A percentile compares a stretch with the other conserved stretches of the same genome.
Conservation (phyloP, 2,888 invertebrate species). For the Mythimna impura region DNA sequence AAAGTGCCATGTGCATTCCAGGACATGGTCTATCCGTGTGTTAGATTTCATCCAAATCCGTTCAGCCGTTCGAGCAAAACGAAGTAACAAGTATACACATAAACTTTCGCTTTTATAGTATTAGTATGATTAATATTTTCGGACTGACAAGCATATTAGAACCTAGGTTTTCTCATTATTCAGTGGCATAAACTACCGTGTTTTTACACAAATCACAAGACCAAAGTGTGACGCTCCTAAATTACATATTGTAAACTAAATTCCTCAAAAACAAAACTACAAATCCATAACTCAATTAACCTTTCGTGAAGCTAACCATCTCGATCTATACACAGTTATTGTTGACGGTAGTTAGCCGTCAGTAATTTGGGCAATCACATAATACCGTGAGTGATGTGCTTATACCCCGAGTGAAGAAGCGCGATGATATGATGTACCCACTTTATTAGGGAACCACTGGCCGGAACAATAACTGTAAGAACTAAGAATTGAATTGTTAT, state of each 20-base stretch:
- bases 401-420: slow-evolving; percentile 30
- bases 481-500: slow-evolving; percentile 59
- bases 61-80: no score
- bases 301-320: slow-evolving; percentile 29
- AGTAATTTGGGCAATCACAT: slow-evolving; percentile 74
- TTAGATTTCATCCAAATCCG: no score
- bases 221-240: neutral
- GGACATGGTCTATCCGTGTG: no score
- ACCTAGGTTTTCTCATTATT: neutral
- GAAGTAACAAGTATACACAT: no score
- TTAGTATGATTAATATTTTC: no score
- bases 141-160: no score
- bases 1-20: no score
- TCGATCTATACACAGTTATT: slow-evolving; percentile 48
- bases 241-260: no score
- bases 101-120: no score
- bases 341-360: slow-evolving; percentile 62
- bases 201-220: neutral
- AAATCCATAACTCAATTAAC: slow-evolving; percentile 38
- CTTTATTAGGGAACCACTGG: slow-evolving; percentile 63
- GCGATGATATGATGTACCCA: slow-evolving; percentile 46
- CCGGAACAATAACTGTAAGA: slow-evolving; percentile 62
- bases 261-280: neutral
- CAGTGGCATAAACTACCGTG: neutral
- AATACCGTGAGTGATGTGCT: slow-evolving; percentile 60